Conservation (phyloP, 2,797 vertebrate genomes). For the Malacoctenus gilli region DNA sequence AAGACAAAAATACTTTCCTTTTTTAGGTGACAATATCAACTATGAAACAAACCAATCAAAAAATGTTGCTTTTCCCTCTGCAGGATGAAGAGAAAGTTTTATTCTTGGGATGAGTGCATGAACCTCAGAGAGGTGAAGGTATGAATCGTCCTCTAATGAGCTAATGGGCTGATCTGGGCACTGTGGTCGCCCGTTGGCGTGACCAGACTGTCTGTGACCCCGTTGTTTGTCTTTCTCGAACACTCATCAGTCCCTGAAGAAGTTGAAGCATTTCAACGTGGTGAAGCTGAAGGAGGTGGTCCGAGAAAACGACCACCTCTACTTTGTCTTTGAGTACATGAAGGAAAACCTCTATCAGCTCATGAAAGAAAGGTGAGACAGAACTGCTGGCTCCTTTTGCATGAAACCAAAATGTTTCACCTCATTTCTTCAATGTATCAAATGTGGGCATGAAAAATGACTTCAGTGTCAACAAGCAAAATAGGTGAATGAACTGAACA, state of each 20-base stretch:
- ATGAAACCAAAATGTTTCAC: no score
- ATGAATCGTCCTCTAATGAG: constrained; percentile 51
- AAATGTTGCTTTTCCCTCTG: background rate
- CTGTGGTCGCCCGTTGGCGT: background rate
- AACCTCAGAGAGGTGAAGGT: constrained; percentile 97
- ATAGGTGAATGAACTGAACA: no score
- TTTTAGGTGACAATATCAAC: no score
- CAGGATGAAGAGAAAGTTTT: constrained; percentile 98
- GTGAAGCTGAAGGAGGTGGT: constrained; percentile 95
- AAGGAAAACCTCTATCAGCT: constrained; percentile 97
- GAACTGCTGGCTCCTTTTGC: no score
- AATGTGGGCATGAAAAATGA: no score
- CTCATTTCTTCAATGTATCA: no score
- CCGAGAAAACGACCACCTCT: constrained; percentile 92
- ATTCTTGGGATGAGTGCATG: constrained; percentile 97
- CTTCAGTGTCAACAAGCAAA: no score
- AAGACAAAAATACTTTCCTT: no score
- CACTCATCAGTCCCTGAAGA: constrained; percentile 93
- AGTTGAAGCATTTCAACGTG: constrained; percentile 93
- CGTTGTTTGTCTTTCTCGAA: no score
- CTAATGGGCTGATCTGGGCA: background rate
- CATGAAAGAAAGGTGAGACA: constrained; percentile 90
- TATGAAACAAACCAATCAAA: no score
- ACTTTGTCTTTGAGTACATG: constrained; percentile 97
- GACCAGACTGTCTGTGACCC: no score